Conservation (phyloP, 2,113 vertebrate species). For the Heptranchias perlo region DNA sequence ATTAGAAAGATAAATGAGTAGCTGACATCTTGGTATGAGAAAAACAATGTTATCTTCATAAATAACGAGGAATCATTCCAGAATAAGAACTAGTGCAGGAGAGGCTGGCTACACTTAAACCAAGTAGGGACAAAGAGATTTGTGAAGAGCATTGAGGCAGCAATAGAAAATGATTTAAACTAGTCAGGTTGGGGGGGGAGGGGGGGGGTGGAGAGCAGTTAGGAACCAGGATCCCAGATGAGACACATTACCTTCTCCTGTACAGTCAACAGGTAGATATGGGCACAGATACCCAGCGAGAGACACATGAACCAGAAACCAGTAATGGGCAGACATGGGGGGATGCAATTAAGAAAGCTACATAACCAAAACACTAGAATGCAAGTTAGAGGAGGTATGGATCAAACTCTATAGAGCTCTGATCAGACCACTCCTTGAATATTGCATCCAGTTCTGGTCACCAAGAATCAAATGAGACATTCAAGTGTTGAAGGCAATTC, state of each 20-base stretch:
- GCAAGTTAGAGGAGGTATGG: neutral
- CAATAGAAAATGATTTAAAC: neutral
- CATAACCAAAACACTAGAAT: neutral
- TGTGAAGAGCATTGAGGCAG: neutral
- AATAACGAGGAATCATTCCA: neutral
- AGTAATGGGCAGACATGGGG: neutral
- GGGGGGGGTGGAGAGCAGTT: neutral
- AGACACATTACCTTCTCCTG: neutral
- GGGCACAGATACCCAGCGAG: no score
- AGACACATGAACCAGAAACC: neutral
- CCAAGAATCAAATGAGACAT: neutral
- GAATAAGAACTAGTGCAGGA: neutral
- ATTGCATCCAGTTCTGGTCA: neutral
- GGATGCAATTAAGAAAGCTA: neutral
- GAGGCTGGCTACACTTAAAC: neutral
- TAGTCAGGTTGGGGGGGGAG: neutral
- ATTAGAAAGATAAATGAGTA: neutral
- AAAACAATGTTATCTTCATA: neutral
- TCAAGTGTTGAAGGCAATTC: neutral
- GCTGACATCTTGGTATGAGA: neutral
- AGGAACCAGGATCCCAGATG: neutral
- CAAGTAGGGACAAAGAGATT: neutral
- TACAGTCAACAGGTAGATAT: neutral
- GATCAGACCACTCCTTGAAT: no score
- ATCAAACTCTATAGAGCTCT: neutral